Base-by-base conservation (phyloP, 2,113 vertebrate genomes). In the Tautogolabrus adspersus region DNA sequence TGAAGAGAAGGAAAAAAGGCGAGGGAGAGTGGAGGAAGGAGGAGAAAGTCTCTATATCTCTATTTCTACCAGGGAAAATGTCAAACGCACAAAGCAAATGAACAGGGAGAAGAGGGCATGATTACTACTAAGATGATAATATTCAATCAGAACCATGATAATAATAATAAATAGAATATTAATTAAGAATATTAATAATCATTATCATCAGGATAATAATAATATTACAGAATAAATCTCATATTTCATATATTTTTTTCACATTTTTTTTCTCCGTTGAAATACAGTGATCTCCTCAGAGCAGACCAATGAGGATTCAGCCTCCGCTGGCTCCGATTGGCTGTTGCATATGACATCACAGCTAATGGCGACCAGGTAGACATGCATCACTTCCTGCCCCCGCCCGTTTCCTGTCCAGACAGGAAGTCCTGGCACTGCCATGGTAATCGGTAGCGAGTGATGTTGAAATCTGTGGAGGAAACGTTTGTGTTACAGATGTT, bases 291-390 rank as follows among this genome's bases (percentile, higher is more conserved):
- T 91, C 82, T 92, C 88, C 91, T 89, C 84, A 77, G 87, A 90
- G 88, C 88, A 88, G 90, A 91, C 87, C 86, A 81, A 87, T 76
- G 89, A 93, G 89, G 83, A 87, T 81, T 92, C 86, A 88, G 89
- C 88, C 90, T 90, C 79, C 80, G 81, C 89, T 90, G 91, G 91
- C 91, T 92, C 90, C 89, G 61, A 89, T 83, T 92, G 91, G 97
- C 97, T 96, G 87, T 98, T 99, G 97, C 97, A 98, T 98, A 98
- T 99, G 97, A 99, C 96, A 96, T 96, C 96, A 97, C 97, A 98
- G 96, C 96, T 97, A 97, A 96, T 97, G 96, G 96, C 95, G 75
- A 89, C 90, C 90, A 97, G 97, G 97, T 97, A 96, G 96, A 98
- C 97, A 99, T 98, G 97, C 97, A 98, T 96, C 96, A 84, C 89